Conservation (phyloP, 2,888 invertebrate genomes). For the Oegoconia quadripuncta region DNA sequence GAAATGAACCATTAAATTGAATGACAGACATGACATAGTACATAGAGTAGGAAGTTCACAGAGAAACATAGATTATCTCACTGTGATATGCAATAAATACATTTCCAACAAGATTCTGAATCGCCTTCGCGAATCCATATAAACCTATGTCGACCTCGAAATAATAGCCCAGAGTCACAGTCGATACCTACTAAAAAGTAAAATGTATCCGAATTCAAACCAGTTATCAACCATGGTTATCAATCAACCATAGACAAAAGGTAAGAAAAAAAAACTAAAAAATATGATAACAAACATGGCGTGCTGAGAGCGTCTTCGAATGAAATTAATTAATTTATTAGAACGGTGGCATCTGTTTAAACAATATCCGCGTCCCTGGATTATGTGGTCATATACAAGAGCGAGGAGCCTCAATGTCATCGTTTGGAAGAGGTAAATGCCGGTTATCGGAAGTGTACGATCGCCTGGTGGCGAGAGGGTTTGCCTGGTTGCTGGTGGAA, state of each 20-base stretch:
- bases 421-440: conserved; percentile 45
- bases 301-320: conserved; percentile 51
- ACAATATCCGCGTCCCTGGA: conserved; percentile 30
- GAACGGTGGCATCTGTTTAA: conserved; percentile 27
- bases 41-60: no score
- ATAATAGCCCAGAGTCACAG: no score
- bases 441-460: not conserved
- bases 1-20: no score
- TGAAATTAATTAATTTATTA: conserved; percentile 47
- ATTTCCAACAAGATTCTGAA: no score
- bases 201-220: not conserved
- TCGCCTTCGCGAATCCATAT: no score
- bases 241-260: conserved; percentile 9
- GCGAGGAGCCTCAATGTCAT: conserved; percentile 46
- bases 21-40: no score
- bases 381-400: conserved; percentile 48
- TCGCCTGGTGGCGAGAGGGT: not conserved
- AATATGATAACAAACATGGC: conserved; percentile 72
- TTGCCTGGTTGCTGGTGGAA: not conserved
- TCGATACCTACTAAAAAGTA: no score
- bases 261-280: conserved; percentile 28
- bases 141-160: no score
- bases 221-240: no score
- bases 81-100: no score
- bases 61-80: no score